Conservation (phyloP, 2,888 invertebrate species). For the Liposcelis brunnea region DNA sequence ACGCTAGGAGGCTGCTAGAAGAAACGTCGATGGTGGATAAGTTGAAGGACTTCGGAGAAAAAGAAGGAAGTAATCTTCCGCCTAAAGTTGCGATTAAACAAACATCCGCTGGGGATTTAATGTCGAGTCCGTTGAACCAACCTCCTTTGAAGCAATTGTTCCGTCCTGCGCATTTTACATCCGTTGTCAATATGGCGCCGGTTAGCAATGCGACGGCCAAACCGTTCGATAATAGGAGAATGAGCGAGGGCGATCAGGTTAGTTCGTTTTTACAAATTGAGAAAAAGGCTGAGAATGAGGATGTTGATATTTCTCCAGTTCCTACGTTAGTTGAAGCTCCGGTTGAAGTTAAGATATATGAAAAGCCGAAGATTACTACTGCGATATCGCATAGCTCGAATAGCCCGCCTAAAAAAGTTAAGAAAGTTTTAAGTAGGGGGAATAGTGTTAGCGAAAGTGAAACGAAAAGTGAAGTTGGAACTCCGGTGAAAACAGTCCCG, state of each 20-base stretch:
- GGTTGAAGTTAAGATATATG: slow-evolving; percentile 3
- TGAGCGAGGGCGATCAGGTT: too few relatives aligned
- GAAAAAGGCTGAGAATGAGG: too few relatives aligned
- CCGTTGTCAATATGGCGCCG: slow-evolving; percentile 15
- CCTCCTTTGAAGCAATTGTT: slow-evolving; percentile 10
- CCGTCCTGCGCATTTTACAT: slow-evolving; percentile 9
- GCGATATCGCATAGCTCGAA: slow-evolving; percentile 1
- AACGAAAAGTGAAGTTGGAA: too few relatives aligned
- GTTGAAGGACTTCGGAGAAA: too few relatives aligned
- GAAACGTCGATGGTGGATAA: slow-evolving; percentile 24
- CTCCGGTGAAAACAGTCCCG: background rate
- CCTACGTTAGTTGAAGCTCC: slow-evolving; percentile 24
- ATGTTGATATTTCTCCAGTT: too few relatives aligned
- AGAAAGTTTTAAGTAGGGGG: background rate
- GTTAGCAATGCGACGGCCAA: slow-evolving; percentile 28
- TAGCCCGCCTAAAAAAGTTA: background rate
- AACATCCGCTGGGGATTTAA: slow-evolving; percentile 30
- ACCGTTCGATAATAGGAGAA: slow-evolving; percentile 22
- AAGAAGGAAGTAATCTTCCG: background rate
- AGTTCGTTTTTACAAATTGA: too few relatives aligned
- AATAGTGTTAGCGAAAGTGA: too few relatives aligned
- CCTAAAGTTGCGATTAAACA: slow-evolving; percentile 26
- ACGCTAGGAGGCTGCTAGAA: slow-evolving; percentile 59
- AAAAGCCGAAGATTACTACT: background rate
- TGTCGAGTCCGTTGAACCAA: slow-evolving; percentile 14